Conservation (phyloP, 2,797 vertebrate genomes). For the Heterohyrax brucei region DNA sequence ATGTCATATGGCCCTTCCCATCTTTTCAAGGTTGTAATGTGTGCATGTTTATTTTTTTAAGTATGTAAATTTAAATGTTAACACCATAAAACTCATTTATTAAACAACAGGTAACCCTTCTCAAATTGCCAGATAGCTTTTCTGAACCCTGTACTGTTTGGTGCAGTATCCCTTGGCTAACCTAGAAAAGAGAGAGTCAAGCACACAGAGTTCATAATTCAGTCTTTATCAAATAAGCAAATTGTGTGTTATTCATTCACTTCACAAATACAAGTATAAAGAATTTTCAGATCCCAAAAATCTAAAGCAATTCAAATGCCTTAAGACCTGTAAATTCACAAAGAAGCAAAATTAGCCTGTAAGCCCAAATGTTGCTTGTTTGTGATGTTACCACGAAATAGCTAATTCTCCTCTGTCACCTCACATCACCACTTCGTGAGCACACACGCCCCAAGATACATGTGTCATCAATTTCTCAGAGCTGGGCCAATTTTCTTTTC, state of each 20-base stretch:
- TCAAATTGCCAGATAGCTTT: background rate
- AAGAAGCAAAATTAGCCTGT: background rate
- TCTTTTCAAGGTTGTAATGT: background rate
- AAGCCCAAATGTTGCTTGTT: background rate
- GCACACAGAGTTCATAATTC: background rate
- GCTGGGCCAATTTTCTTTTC: background rate
- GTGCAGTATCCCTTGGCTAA: too few relatives aligned
- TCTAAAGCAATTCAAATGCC: background rate
- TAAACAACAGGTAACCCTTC: background rate
- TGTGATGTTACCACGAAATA: background rate
- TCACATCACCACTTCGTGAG: background rate
- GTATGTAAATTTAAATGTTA: background rate
- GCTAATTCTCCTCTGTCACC: background rate
- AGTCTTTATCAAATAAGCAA: background rate
- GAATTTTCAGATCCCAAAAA: constrained; percentile 12
- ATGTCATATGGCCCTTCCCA: too few relatives aligned
- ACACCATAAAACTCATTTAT: background rate
- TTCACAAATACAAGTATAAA: background rate
- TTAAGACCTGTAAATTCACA: background rate
- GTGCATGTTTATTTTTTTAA: background rate
- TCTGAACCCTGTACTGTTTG: background rate
- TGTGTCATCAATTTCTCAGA: background rate
- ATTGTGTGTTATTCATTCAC: background rate
- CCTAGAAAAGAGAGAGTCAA: background rate
- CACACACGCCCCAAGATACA: background rate